A percentile compares a stretch with the other conserved stretches of the same genome.
phyloP scores from a whole-genome alignment of 2,113 vertebrate genomes.

The Coryphaenoides rupestris region DNA sequence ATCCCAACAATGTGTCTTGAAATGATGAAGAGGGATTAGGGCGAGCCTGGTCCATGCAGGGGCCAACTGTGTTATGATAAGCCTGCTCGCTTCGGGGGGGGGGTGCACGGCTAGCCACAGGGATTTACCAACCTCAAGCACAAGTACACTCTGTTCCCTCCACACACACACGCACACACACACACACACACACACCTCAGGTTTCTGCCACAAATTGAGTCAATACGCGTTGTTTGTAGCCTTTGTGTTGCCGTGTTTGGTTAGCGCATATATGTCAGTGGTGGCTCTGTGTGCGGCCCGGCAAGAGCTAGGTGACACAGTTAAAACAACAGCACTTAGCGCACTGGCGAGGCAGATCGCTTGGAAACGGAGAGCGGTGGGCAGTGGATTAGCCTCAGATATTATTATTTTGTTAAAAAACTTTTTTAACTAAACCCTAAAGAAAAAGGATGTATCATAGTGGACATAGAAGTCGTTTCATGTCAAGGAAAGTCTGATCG shows the following conservation, averaged over 20 bases:
- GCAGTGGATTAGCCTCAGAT: conserved; percentile 8
- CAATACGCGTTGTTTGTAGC: conserved; percentile 49
- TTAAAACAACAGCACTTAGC: conserved; percentile 38
- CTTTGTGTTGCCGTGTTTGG: conserved; percentile 55
- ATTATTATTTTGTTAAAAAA: background rate
- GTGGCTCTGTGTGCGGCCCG: conserved; percentile 50
- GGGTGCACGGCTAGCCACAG: conserved; percentile 41
- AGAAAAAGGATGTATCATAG: background rate
- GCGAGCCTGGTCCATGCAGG: conserved; percentile 39
- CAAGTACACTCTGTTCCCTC: conserved; percentile 67
- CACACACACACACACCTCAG: conserved; percentile 44
- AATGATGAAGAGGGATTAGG: conserved; percentile 70
- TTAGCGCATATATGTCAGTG: conserved; percentile 48
- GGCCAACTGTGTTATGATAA: conserved; percentile 61
- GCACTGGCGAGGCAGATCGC: conserved; percentile 26
- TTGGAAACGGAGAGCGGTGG: conserved; percentile 15
- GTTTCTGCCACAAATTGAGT: conserved; percentile 51
- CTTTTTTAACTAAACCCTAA: background rate
- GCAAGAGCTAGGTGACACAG: conserved; percentile 32
- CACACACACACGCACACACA: conserved; percentile 23
- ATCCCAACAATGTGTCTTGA: conserved; percentile 64
- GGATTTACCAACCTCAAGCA: conserved; percentile 53
- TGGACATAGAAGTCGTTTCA: background rate
- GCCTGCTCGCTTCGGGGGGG: conserved; percentile 44
- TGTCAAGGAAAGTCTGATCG: background rate